phyloP scores from a whole-genome alignment of 2,888 invertebrate species.

The Tiliacea aurago region DNA sequence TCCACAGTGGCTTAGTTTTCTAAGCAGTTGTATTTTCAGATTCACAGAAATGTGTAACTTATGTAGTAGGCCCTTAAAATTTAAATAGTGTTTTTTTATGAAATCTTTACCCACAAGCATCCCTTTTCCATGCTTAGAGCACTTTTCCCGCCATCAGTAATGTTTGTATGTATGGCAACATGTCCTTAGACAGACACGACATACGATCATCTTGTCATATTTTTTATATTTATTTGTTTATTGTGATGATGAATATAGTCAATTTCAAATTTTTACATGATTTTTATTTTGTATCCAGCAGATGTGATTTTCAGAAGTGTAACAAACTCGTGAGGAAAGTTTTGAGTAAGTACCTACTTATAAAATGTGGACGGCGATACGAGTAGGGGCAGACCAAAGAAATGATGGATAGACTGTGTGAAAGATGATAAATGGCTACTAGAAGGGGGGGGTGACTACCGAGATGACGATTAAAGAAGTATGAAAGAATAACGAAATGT shows the following conservation, averaged over 20 bases:
- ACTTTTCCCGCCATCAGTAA: slow-evolving; percentile 47
- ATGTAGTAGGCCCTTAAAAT: slow-evolving; percentile 15
- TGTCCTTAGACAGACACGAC: slow-evolving; percentile 49
- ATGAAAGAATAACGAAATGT: neutral
- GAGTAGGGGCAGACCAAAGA: neutral
- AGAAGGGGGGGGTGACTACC: neutral
- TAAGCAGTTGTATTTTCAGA: slow-evolving; percentile 51
- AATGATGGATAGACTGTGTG: neutral
- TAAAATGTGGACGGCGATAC: neutral
- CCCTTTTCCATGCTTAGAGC: slow-evolving; percentile 48
- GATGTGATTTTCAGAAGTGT: neutral
- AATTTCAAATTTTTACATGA: slow-evolving; percentile 72
- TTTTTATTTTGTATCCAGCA: slow-evolving; percentile 33
- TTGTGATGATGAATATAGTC: slow-evolving; percentile 81
- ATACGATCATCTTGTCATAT: slow-evolving; percentile 74
- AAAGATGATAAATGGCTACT: neutral
- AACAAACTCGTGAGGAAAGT: neutral
- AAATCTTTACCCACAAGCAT: slow-evolving; percentile 10
- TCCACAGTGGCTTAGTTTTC: slow-evolving; percentile 42
- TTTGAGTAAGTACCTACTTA: neutral
- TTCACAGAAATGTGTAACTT: slow-evolving; percentile 32
- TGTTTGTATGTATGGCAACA: slow-evolving; percentile 46
- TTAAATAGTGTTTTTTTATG: slow-evolving; percentile 4
- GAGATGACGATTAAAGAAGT: neutral
- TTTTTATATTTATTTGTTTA: slow-evolving; percentile 84